Conservation (phyloP, 2,113 vertebrate genomes). For the Lipotes vexillifer region DNA sequence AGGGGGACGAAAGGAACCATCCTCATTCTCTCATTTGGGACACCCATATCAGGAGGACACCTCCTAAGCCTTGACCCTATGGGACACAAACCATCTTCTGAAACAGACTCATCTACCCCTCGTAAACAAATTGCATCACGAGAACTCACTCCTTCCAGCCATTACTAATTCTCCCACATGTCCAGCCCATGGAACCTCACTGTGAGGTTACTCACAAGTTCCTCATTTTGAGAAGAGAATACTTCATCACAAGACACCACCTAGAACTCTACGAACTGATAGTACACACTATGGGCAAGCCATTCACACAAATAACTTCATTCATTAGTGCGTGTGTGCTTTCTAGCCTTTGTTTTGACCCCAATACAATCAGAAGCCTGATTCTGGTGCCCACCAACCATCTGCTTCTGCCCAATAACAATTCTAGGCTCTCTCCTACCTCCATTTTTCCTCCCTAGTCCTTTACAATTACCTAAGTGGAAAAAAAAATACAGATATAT, state of each 20-base stretch:
- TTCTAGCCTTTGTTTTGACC: background rate
- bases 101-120: background rate
- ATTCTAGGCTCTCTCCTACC: background rate
- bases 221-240: background rate
- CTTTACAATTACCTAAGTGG: background rate
- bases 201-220: background rate
- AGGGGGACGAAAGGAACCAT: background rate
- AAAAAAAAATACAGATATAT: background rate
- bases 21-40: background rate
- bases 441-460: background rate
- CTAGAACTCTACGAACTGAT: background rate
- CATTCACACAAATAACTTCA: background rate
- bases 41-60: background rate
- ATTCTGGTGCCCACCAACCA: background rate
- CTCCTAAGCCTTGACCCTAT: background rate
- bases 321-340: background rate
- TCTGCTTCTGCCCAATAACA: background rate
- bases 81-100: background rate
- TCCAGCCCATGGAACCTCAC: background rate
- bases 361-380: background rate
- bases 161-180: background rate
- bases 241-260: background rate
- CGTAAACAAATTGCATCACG: slow-evolving; percentile 16
- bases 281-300: background rate
- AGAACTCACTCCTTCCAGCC: background rate